phyloP scores from a whole-genome alignment of 2,888 invertebrate species.

The Watsonalla cultraria region DNA sequence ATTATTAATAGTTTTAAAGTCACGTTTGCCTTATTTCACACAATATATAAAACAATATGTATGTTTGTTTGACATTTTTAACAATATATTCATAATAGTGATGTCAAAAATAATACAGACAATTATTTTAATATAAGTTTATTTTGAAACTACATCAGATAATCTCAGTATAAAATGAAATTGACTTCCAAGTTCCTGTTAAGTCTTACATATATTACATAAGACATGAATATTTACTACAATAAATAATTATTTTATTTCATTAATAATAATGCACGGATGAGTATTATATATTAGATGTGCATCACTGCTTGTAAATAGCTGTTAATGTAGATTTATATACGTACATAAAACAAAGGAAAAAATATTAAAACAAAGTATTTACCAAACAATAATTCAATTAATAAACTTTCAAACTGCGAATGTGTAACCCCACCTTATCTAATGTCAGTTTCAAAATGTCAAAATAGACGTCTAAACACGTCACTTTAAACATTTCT shows the following conservation, averaged over 20 bases:
- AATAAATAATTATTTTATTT: neutral
- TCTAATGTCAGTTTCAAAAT: slow-evolving; percentile 2
- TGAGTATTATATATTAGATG: slow-evolving; percentile 9
- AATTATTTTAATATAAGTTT: too few species aligned
- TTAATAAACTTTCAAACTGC: too few species aligned
- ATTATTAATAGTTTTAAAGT: too few species aligned
- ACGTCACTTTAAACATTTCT: slow-evolving; percentile 23
- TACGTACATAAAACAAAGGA: neutral
- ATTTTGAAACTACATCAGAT: too few species aligned
- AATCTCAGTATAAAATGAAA: neutral
- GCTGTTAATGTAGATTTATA: slow-evolving; percentile 12
- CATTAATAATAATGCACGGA: neutral
- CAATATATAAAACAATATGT: too few species aligned
- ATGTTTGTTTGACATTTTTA: too few species aligned
- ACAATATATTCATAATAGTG: too few species aligned
- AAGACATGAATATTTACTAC: neutral
- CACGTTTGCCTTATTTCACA: too few species aligned
- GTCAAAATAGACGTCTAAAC: slow-evolving; percentile 2
- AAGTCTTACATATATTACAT: neutral
- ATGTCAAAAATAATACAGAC: too few species aligned
- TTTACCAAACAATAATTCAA: neutral
- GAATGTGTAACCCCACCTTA: slow-evolving; percentile 22
- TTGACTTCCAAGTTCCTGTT: neutral
- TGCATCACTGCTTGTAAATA: slow-evolving; percentile 30
- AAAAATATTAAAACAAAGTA: neutral